phyloP scores from a whole-genome alignment of 2,888 invertebrate species.

The Zygothrica quintamaculata region DNA sequence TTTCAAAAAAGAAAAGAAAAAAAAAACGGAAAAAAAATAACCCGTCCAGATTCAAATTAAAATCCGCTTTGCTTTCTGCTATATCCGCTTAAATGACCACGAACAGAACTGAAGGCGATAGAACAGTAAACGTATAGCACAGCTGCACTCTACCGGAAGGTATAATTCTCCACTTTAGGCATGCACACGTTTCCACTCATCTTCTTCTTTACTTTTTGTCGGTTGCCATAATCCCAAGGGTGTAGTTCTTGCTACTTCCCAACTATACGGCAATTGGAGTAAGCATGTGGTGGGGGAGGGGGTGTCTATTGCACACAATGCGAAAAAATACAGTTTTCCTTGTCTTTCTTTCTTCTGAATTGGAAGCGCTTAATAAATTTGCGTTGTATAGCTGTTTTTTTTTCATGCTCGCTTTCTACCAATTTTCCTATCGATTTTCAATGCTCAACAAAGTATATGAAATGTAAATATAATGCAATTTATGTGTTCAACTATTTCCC shows the following conservation, averaged over 20 bases:
- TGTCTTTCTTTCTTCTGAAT: not conserved
- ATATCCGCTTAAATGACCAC: constrained; percentile 15
- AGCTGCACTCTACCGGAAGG: not conserved
- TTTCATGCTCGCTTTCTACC: not conserved
- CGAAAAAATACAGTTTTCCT: no score
- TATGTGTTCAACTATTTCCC: no score
- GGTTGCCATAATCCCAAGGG: constrained; percentile 11
- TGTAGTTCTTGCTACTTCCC: not conserved
- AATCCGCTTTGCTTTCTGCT: constrained; percentile 29
- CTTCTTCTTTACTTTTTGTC: not conserved
- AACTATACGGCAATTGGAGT: no score
- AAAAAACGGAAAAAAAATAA: no score
- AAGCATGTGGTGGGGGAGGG: no score
- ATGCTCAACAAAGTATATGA: not conserved
- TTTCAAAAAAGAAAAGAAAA: constrained; percentile 21
- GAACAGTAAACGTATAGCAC: not conserved
- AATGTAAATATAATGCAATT: no score
- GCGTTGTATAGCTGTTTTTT: not conserved
- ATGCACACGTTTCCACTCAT: no score
- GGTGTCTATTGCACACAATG: no score
- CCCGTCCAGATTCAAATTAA: constrained; percentile 10
- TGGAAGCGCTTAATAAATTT: constrained; percentile 3
- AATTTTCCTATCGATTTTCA: constrained; percentile 1
- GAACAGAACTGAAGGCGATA: constrained; percentile 2
- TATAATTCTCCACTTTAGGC: no score